phyloP scores from a whole-genome alignment of 2,888 invertebrate species.

The Scaptodrosophila latifasciaeformis region DNA sequence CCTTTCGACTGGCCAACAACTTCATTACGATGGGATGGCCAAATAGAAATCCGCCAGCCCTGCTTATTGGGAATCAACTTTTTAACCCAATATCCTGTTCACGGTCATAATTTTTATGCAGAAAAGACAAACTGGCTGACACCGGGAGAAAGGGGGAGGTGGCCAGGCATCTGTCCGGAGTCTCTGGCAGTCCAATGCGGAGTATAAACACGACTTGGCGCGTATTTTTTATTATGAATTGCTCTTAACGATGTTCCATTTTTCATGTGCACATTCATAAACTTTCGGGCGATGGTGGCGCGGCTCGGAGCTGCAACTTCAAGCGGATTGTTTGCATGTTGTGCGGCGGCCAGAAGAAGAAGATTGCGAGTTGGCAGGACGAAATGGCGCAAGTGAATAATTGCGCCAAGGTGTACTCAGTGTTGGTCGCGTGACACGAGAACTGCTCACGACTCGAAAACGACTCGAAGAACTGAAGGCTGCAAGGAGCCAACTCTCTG shows the following conservation, averaged over 20 bases:
- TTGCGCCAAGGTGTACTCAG: constrained; percentile 49
- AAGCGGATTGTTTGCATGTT: constrained; percentile 46
- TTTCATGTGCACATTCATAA: constrained; percentile 75
- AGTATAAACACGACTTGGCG: constrained; percentile 26
- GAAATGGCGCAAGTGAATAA: constrained; percentile 44
- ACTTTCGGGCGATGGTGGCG: constrained; percentile 51
- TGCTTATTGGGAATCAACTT: constrained; percentile 39
- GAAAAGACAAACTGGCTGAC: constrained; percentile 28
- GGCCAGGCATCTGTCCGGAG: constrained; percentile 9
- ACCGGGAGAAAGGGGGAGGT: constrained; percentile 37
- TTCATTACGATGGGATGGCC: constrained; percentile 64
- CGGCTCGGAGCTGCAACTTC: constrained; percentile 30
- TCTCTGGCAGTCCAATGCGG: not conserved
- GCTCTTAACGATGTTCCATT: constrained; percentile 75
- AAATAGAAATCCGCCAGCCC: constrained; percentile 36
- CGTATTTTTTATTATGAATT: constrained; percentile 74
- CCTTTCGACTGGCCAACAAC: constrained; percentile 55
- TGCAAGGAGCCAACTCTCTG: too few species aligned
- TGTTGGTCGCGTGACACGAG: constrained; percentile 23
- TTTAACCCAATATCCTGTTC: constrained; percentile 73
- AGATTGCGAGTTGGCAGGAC: constrained; percentile 30
- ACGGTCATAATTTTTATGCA: constrained; percentile 64
- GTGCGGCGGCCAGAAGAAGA: constrained; percentile 17
- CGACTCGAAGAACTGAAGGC: too few species aligned
- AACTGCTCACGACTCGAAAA: too few species aligned